Conservation (phyloP, 2,888 invertebrate species). For the Arctia plantaginis region DNA sequence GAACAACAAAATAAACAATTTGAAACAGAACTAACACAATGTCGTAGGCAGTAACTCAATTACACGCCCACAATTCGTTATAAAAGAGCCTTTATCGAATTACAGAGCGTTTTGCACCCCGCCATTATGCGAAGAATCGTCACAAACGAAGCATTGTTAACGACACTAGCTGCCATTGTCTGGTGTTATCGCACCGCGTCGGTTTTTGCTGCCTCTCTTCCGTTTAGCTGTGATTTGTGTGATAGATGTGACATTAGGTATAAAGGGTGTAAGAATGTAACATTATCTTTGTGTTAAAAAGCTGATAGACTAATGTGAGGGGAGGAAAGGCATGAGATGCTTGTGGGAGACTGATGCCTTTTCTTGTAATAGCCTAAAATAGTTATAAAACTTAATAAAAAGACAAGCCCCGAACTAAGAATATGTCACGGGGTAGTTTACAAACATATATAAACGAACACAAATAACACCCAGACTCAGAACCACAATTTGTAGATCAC, state of each 20-base stretch:
- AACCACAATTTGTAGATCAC: too few relatives aligned
- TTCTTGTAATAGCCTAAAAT: neutral
- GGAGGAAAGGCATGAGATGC: neutral
- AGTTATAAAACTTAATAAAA: neutral
- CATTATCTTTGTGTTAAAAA: neutral
- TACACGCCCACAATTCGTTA: constrained; percentile 80
- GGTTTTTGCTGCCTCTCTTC: constrained; percentile 83
- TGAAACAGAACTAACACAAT: constrained; percentile 68
- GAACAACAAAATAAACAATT: constrained; percentile 60
- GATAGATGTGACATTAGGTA: constrained; percentile 64
- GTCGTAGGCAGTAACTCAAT: constrained; percentile 76
- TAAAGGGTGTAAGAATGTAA: constrained; percentile 14
- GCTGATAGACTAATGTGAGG: neutral
- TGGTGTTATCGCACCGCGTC: constrained; percentile 80
- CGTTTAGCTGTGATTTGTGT: constrained; percentile 66
- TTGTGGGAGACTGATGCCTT: neutral
- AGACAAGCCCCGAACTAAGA: too few relatives aligned
- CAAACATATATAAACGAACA: too few relatives aligned
- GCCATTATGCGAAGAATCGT: constrained; percentile 84
- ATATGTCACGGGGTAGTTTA: too few relatives aligned
- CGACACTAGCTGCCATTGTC: constrained; percentile 83
- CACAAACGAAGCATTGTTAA: constrained; percentile 85
- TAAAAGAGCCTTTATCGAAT: constrained; percentile 83
- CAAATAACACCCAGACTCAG: too few relatives aligned
- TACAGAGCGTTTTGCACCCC: constrained; percentile 79